Percentiles rank a stretch among this genome's conserved stretches.
Conservation (phyloP, 2,797 vertebrate genomes). For the Gymnopithys bicolor region DNA sequence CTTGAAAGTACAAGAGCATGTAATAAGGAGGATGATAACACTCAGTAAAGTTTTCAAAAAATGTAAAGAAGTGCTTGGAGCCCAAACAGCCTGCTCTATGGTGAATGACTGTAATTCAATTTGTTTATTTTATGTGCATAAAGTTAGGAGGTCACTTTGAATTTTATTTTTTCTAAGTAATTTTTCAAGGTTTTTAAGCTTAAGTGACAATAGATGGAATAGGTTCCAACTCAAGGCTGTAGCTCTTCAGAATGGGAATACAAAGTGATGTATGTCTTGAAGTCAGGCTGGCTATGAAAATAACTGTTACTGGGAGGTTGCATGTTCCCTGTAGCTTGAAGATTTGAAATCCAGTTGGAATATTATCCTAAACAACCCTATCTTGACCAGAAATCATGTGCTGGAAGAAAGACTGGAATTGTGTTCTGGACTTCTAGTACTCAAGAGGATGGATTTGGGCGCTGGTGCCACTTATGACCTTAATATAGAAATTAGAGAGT, state of each 20-base stretch:
- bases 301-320: not conserved
- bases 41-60: not conserved
- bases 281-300: not conserved
- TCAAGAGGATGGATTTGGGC: not conserved
- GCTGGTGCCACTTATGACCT: not conserved
- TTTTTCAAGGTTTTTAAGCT: not conserved
- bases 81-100: not conserved
- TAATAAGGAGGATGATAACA: not conserved
- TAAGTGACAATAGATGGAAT: not conserved
- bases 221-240: not conserved
- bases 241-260: not conserved
- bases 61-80: not conserved
- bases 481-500: not conserved
- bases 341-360: constrained; percentile 34
- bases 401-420: not conserved
- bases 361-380: not conserved
- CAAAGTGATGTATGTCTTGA: not conserved
- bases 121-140: not conserved
- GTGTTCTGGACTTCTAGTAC: not conserved
- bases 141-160: not conserved
- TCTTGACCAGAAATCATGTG: not conserved
- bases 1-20: not conserved
- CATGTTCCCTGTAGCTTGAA: not conserved
- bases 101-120: not conserved
- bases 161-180: not conserved